These are phyloP conservation scores for Morpho deidamia DNA, from an alignment of 2,888 invertebrate genomes.

Conservation along the genomic window DNA sequence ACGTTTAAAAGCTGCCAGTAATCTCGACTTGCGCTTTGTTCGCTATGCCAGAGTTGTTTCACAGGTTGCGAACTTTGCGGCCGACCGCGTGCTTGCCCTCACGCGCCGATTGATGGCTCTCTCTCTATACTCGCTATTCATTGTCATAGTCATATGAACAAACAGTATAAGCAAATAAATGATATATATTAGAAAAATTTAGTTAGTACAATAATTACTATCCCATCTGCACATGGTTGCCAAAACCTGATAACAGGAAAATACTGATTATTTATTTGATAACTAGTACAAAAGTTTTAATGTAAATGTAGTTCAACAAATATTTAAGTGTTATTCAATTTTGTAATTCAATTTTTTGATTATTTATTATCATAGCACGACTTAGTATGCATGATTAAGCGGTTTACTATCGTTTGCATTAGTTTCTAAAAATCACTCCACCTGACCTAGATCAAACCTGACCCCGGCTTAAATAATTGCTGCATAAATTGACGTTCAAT, in stretches of 20 bases:
- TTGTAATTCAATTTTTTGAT: no score
- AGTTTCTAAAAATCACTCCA: constrained; percentile 72
- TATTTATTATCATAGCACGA: constrained; percentile 61
- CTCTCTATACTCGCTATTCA: constrained; percentile 31
- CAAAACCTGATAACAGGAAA: no score
- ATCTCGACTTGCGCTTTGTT: constrained; percentile 49
- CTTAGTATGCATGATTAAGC: constrained; percentile 46
- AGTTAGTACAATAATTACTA: neutral
- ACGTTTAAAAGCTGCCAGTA: constrained; percentile 50
- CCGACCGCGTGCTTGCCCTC: constrained; percentile 32
- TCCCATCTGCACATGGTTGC: no score
- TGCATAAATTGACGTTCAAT: constrained; percentile 65
- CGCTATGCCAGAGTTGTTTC: constrained; percentile 40
- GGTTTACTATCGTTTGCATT: constrained; percentile 65
- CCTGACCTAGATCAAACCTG: constrained; percentile 70
- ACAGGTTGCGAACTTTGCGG: constrained; percentile 45
- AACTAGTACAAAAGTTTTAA: no score
- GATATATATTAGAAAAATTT: neutral
- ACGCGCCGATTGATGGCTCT: constrained; percentile 34
- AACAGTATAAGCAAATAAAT: neutral
- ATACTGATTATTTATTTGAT: no score
- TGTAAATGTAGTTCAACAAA: no score
- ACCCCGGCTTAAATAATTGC: constrained; percentile 67
- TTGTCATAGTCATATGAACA: constrained; percentile 11
- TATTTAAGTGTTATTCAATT: no score